A percentile compares a stretch with the other conserved stretches of the same genome.
Conservation (phyloP, 2,113 vertebrate genomes). For the Brevimyrus niger region DNA sequence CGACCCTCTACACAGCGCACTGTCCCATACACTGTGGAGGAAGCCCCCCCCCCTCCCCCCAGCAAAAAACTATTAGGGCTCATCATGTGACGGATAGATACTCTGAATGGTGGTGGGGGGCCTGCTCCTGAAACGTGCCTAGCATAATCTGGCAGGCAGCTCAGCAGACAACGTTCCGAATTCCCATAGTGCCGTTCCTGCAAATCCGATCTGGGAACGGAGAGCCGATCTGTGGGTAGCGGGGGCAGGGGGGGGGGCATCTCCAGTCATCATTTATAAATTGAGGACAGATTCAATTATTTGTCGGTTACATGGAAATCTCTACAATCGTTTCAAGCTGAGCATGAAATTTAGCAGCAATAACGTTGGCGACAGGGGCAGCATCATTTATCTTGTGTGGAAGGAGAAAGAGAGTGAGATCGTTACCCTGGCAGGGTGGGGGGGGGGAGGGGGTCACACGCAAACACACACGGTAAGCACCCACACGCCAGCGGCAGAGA, state of each 20-base stretch:
- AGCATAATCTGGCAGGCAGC: neutral
- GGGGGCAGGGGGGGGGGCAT: neutral
- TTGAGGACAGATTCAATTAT: conserved; percentile 67
- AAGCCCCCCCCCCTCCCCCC: too few relatives aligned
- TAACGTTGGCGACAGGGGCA: conserved; percentile 56
- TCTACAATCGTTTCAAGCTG: conserved; percentile 58
- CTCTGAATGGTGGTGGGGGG: neutral
- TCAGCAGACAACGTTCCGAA: neutral
- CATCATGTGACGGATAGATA: neutral
- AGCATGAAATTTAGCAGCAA: conserved; percentile 63
- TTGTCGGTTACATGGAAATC: conserved; percentile 58
- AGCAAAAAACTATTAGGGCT: neutral
- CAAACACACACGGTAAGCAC: neutral
- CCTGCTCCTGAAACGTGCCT: neutral
- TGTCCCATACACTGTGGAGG: neutral
- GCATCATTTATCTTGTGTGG: conserved; percentile 65
- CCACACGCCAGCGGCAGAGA: neutral
- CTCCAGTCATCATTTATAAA: conserved; percentile 59
- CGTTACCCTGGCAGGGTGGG: conserved; percentile 61
- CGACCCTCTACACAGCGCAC: neutral
- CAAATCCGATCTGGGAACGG: neutral
- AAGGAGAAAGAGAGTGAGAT: conserved; percentile 57
- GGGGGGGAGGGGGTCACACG: conserved; percentile 14
- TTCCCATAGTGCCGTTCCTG: conserved; percentile 10
- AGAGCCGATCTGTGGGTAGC: neutral